These are phyloP conservation scores for Daubentonia madagascariensis DNA, from an alignment of 2,113 vertebrate species.

Conservation along the genomic window DNA sequence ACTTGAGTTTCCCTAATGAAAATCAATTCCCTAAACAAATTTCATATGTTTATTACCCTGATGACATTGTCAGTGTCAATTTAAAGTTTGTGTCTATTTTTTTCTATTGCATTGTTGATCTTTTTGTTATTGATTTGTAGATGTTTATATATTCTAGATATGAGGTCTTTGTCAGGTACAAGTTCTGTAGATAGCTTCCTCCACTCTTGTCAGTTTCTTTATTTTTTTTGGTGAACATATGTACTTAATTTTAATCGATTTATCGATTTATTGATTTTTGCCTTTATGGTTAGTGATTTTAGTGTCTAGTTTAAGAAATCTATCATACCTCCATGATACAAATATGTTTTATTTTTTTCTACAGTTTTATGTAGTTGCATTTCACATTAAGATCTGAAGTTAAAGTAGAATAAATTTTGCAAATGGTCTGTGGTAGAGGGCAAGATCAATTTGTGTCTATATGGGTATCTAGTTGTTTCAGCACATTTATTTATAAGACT, in stretches of 20 bases:
- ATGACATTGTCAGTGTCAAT: background rate
- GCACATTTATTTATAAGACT: background rate
- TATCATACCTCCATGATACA: background rate
- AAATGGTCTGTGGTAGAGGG: background rate
- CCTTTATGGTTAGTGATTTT: background rate
- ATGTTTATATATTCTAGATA: background rate
- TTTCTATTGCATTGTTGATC: background rate
- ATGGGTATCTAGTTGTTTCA: background rate
- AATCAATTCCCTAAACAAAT: background rate
- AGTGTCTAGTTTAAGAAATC: background rate
- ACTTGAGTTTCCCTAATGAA: background rate
- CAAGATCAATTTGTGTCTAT: background rate
- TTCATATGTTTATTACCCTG: background rate
- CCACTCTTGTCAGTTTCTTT: background rate
- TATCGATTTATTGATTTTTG: background rate
- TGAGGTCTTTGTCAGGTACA: background rate
- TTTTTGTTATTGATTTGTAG: background rate
- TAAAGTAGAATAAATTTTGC: background rate
- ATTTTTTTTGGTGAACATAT: background rate
- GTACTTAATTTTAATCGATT: background rate
- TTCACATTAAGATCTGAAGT: background rate
- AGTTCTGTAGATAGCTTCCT: background rate
- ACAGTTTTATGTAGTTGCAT: background rate
- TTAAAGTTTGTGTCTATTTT: background rate
- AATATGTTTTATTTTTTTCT: background rate